Percentiles rank a stretch among this genome's conserved stretches.
phyloP scores from a whole-genome alignment of 2,888 invertebrate genomes.

The Pollenia labialis region DNA sequence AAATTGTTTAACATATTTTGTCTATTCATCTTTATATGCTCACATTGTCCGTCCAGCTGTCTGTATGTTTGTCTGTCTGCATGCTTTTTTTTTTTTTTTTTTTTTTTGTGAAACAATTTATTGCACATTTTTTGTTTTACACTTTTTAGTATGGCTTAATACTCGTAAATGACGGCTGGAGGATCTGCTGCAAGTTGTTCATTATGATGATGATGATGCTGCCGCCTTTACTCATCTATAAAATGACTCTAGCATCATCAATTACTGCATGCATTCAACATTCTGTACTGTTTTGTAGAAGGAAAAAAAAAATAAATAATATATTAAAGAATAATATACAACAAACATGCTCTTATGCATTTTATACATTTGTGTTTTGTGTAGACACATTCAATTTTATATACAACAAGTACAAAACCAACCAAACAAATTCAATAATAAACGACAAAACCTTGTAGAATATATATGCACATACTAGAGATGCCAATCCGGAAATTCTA shows the following conservation, averaged over 20 bases:
- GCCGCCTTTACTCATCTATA: constrained; percentile 69
- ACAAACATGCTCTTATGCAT: constrained; percentile 52
- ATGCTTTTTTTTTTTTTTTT: not conserved
- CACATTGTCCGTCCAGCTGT: constrained; percentile 18
- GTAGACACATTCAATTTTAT: constrained; percentile 70
- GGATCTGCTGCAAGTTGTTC: constrained; percentile 8
- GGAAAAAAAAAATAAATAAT: constrained; percentile 16
- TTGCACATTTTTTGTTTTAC: constrained; percentile 59
- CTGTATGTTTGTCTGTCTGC: constrained; percentile 12
- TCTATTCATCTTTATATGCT: constrained; percentile 34
- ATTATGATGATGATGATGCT: constrained; percentile 22
- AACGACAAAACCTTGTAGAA: constrained; percentile 32
- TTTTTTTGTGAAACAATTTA: constrained; percentile 46
- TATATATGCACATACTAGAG: too few species aligned
- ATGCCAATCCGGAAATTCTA: too few species aligned
- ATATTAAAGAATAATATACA: constrained; percentile 25
- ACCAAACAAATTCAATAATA: constrained; percentile 38
- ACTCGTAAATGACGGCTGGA: constrained; percentile 49
- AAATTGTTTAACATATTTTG: constrained; percentile 49
- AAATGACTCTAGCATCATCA: constrained; percentile 70
- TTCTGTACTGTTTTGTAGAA: constrained; percentile 26
- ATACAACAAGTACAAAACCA: constrained; percentile 47
- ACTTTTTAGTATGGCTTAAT: constrained; percentile 56
- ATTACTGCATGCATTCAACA: constrained; percentile 65
- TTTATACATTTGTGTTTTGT: constrained; percentile 55